phyloP scores from a whole-genome alignment of 2,888 invertebrate genomes.

The Molanna angustata region DNA sequence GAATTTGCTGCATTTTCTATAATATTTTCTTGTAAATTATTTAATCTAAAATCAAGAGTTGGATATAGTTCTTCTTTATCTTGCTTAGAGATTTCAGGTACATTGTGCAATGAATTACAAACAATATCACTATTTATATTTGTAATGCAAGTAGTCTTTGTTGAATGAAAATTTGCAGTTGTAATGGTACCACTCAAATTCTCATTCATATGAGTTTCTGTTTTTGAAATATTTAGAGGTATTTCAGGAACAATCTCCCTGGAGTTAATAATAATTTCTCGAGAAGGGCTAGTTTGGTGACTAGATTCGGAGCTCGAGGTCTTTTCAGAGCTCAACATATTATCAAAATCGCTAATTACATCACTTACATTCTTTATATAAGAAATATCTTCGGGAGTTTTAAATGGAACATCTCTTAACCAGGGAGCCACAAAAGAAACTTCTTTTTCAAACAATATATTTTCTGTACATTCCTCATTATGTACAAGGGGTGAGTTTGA shows the following conservation, averaged over 20 bases:
- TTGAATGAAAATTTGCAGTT: too few species aligned
- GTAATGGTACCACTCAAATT: too few species aligned
- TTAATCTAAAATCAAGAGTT: conserved; percentile 31
- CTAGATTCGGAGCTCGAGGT: conserved; percentile 59
- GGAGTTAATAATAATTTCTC: conserved; percentile 38
- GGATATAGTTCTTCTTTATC: conserved; percentile 25
- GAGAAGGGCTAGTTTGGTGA: conserved; percentile 54
- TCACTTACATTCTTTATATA: conserved; percentile 61
- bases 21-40: conserved; percentile 5
- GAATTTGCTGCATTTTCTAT: conserved; percentile 14
- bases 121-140: conserved; percentile 25
- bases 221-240: conserved; percentile 4
- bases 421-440: conserved; percentile 52
- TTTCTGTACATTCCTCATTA: too few species aligned
- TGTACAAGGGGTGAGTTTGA: too few species aligned
- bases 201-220: too few species aligned
- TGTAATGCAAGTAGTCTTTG: conserved; percentile 19
- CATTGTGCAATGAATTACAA: conserved; percentile 20
- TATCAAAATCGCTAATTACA: conserved; percentile 63
- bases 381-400: conserved; percentile 58
- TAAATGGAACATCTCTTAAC: conserved; percentile 58
- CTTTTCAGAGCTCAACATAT: conserved; percentile 60
- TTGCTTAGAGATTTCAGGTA: conserved; percentile 27
- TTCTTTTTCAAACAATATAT: conserved; percentile 8
- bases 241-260: neutral